Evolutionary conservation across 2,888 invertebrate species (phyloP), one percentile per base, ranked within the genome.

Genomic region (Lucinisca nassula): DNA sequence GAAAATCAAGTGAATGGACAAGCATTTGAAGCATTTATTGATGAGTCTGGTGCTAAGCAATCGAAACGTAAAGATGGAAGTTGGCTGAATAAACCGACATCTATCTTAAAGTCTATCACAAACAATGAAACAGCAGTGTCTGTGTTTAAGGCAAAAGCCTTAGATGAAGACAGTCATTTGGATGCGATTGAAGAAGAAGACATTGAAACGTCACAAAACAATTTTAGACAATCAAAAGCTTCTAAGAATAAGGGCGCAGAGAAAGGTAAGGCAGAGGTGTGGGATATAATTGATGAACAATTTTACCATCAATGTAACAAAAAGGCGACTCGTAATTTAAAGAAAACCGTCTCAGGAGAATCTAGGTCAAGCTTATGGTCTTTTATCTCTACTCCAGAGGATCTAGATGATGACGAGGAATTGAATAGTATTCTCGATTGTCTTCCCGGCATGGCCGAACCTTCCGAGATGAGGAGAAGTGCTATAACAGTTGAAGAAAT

Each of bases 111-210:
- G 79, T 90, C 90, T 27, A 87, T 92, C 4, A 89, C 92, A 38
- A 88, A 91, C 51, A 89, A 91, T 70, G 92, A 92, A 80, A 92
- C 92, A 8, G 74, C 90, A 37, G 92, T 92, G 32, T 92, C 92
- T 30, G 87, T 90, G 55, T 92, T 92, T 78, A 92, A 92, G 87
- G 88, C 91, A 21, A 92, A 90, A 72, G 76, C 85, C 32, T 80
- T 73, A 17, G 90, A 86, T 35, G 90, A 92, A 24, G 85, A 90
- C 37, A 85, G 74, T 49, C 79, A 85, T 79, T 81, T 89, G 40
- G 90, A 90, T 32, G 92, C 93, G 17, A 89, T 92, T 51, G 92
- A 93, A 17, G 92, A 92, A 70, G 93, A 94, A 67, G 94, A 94
- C 24, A 90, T 92, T 32, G 89, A 91, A 17, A 74, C 88, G 72